Evolutionary conservation across 2,113 vertebrate genomes (phyloP).

Genomic region (Melanotaenia duboulayi): DNA sequence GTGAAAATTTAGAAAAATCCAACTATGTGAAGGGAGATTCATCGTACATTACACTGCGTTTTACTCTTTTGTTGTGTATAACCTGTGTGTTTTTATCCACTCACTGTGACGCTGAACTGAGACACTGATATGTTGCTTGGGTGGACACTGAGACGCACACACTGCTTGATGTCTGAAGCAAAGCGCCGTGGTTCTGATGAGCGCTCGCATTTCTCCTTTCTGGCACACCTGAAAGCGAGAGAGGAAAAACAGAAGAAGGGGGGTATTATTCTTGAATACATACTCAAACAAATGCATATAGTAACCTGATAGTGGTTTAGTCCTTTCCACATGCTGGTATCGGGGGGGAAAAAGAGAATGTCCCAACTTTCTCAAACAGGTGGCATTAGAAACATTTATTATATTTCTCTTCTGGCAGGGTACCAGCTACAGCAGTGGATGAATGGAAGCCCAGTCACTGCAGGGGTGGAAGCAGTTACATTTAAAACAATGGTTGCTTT

Average conservation of each 20-base stretch:
- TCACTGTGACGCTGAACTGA: slow-evolving; percentile 97
- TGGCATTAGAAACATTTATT: slow-evolving; percentile 63
- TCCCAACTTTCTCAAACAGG: slow-evolving; percentile 39
- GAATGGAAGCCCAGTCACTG: slow-evolving; percentile 51
- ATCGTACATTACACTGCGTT: background rate
- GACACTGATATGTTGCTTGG: slow-evolving; percentile 99
- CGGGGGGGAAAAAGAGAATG: slow-evolving; percentile 64
- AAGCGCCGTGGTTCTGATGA: slow-evolving; percentile 93
- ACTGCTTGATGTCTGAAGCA: slow-evolving; percentile 95
- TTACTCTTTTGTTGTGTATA: background rate
- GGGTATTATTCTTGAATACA: slow-evolving; percentile 55
- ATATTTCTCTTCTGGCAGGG: slow-evolving; percentile 66
- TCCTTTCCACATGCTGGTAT: slow-evolving; percentile 66
- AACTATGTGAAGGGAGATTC: background rate
- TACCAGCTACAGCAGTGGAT: slow-evolving; percentile 38
- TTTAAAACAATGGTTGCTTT: slow-evolving; percentile 80
- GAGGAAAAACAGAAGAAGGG: slow-evolving; percentile 30
- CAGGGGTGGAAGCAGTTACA: slow-evolving; percentile 49
- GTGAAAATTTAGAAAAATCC: background rate
- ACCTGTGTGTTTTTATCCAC: slow-evolving; percentile 44
- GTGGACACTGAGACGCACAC: slow-evolving; percentile 94
- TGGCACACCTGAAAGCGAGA: slow-evolving; percentile 87
- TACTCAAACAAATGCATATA: slow-evolving; percentile 22
- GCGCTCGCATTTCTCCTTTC: slow-evolving; percentile 94
- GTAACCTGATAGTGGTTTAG: slow-evolving; percentile 66